phyloP scores from a whole-genome alignment of 1,140 invertebrate species.

The Aplysia californica region DNA sequence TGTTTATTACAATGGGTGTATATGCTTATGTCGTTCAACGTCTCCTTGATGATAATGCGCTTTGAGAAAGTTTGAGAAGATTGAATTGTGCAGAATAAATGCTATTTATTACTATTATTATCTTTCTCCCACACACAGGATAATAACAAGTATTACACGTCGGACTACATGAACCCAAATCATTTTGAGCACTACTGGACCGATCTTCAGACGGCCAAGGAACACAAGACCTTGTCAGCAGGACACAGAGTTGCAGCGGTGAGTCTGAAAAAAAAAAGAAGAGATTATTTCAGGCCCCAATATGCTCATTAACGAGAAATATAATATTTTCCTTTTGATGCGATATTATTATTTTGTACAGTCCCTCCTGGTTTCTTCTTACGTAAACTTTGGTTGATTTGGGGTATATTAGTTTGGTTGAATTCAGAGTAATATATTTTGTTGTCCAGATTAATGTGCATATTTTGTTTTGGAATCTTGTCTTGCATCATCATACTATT shows the following conservation, averaged over 20 bases:
- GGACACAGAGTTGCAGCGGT: slow-evolving; percentile 90
- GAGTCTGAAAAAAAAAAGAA: slow-evolving; percentile 66
- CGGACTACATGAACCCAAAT: slow-evolving; percentile 74
- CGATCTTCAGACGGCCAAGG: slow-evolving; percentile 75
- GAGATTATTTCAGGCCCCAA: not conserved
- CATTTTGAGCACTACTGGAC: slow-evolving; percentile 73
- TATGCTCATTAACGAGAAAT: too few relatives aligned
- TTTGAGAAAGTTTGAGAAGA: not conserved
- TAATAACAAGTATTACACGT: slow-evolving; percentile 83
- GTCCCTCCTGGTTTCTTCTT: not conserved
- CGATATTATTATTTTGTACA: not conserved
- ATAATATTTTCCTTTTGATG: not conserved
- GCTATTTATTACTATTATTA: not conserved
- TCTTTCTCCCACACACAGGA: slow-evolving; percentile 70
- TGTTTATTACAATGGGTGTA: not conserved
- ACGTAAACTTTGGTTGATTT: not conserved
- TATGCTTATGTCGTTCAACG: not conserved
- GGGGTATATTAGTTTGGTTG: too few relatives aligned
- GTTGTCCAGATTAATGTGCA: too few relatives aligned
- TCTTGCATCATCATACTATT: too few relatives aligned
- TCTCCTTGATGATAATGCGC: not conserved
- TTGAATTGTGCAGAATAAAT: not conserved
- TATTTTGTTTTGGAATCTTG: too few relatives aligned
- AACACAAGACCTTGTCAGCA: slow-evolving; percentile 82
- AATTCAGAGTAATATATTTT: too few relatives aligned